Conservation (phyloP, 2,797 vertebrate species). For the Clangula hyemalis region DNA sequence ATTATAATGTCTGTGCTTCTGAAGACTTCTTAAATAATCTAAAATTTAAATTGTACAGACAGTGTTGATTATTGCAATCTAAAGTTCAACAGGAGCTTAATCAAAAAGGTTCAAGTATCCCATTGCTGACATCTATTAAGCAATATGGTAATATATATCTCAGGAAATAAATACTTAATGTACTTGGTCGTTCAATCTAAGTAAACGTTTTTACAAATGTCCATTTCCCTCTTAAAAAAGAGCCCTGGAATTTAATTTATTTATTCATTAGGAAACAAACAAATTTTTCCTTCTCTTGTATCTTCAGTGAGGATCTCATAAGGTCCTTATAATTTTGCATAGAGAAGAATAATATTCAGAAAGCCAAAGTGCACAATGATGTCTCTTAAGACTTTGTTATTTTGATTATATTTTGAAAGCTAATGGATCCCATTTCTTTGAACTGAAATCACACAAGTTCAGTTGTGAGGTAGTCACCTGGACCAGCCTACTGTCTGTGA, state of each 20-base stretch:
- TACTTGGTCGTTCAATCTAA: conserved; percentile 50
- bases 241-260: neutral
- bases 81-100: conserved; percentile 82
- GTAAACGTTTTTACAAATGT: conserved; percentile 14
- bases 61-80: conserved; percentile 81
- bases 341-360: neutral
- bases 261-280: neutral
- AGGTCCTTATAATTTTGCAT: neutral
- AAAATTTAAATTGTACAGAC: conserved; percentile 81
- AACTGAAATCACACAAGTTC: neutral
- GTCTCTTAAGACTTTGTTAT: neutral
- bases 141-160: conserved; percentile 65
- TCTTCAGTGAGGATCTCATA: neutral
- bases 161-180: conserved; percentile 63
- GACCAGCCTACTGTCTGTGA: neutral
- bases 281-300: neutral
- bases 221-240: neutral
- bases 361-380: neutral
- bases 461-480: neutral
- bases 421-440: neutral
- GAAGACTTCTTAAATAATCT: conserved; percentile 81
- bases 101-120: conserved; percentile 79
- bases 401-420: neutral
- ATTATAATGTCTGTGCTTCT: conserved; percentile 78
- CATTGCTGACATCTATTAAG: conserved; percentile 69